Percentiles rank a stretch among this genome's conserved stretches.
phyloP scores from a whole-genome alignment of 2,113 vertebrate species.

The Phalacrocorax pelagicus region DNA sequence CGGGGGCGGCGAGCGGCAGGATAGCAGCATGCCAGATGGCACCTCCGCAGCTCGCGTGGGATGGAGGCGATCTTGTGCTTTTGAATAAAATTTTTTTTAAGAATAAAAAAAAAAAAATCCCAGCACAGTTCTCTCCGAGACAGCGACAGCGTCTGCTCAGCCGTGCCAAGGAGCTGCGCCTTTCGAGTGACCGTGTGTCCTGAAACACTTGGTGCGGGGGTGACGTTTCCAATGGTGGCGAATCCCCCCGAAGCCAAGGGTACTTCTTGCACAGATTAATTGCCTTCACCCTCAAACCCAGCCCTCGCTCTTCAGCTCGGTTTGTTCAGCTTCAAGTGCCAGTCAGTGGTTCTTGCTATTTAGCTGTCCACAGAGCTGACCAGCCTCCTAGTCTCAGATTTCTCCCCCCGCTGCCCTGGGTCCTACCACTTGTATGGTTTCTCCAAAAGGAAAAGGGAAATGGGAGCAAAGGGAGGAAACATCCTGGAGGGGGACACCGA shows the following conservation, averaged over 20 bases:
- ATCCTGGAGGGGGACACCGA: background rate
- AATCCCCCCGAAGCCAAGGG: background rate
- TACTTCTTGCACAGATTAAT: accelerated
- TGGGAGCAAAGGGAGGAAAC: background rate
- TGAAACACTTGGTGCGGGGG: accelerated
- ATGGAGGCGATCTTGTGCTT: background rate
- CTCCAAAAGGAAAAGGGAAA: background rate
- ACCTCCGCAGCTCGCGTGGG: background rate
- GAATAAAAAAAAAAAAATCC: no score
- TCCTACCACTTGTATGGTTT: background rate
- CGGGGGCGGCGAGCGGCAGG: background rate
- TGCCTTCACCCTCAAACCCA: background rate
- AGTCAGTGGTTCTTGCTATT: accelerated
- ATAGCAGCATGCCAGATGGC: background rate
- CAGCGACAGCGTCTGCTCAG: background rate
- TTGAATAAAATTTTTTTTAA: background rate
- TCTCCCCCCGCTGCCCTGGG: background rate
- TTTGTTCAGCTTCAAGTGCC: background rate
- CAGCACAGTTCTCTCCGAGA: background rate
- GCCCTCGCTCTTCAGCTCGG: accelerated
- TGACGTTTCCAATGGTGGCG: accelerated
- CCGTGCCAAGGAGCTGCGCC: background rate
- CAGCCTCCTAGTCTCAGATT: accelerated
- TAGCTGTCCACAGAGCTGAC: background rate
- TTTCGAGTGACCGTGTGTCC: background rate